Evolutionary conservation across 2,113 vertebrate genomes (phyloP), one percentile per base, ranked within the genome.

Genomic region (Scalopus aquaticus): DNA sequence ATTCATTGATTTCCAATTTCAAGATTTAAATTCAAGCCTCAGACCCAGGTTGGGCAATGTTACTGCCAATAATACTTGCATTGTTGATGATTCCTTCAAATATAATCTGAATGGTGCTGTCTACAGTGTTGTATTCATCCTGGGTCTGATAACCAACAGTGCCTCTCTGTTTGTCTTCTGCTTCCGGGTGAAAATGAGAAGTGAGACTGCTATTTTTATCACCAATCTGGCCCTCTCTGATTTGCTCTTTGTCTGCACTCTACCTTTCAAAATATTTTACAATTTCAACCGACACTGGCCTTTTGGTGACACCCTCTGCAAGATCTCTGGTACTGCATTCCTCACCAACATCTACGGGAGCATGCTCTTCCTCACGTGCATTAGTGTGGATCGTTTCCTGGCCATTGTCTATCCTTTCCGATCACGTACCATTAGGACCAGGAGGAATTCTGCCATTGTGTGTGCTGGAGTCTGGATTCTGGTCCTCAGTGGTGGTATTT

Each of bases 341-440:
- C 99, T 99, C 97, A 99, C 99, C 60, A 99, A 99, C 97, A 99
- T 99, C 97, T 99, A 99, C 0, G 99, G 99, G 92, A 99, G 99
- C 98, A 99, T 99, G 99, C 97, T 99, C 77, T 99, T 99, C 97
- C 99, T 99, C 95, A 99, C 99, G 13, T 99, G 99, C 98, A 99
- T 99, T 97, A 99, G 99, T 0, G 99, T 99, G 3, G 99, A 99
- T 98, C 99, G 99, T 76, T 99, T 99, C 97, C 98, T 99, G 39
- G 99, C 99, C 0, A 99, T 99, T 10, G 99, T 99, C 78, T 99
- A 99, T 87, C 99, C 99, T 0, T 99, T 99, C 95, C 98, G 99
- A 24, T 99, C 99, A 0, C 99, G 99, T 90, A 99, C 99, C 93
- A 98, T 99, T 77, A 98, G 99, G 77, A 99, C 99, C 4, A 98